Evolutionary conservation across 2,797 vertebrate genomes (phyloP).

Genomic region (Sphenodon punctatus): DNA sequence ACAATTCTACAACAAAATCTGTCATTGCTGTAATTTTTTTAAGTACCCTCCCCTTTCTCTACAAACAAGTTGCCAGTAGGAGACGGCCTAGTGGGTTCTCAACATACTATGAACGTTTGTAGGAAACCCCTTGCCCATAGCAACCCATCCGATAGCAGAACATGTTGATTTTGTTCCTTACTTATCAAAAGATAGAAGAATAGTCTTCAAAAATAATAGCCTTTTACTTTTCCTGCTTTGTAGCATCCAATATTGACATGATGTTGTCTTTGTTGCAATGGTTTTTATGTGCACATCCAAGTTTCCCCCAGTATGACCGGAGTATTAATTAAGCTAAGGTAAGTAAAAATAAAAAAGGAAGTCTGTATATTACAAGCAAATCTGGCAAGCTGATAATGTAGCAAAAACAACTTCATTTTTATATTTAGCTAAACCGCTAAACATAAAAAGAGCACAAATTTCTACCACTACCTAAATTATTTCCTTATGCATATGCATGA

Average conservation of each 20-base stretch:
- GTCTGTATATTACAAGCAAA: neutral
- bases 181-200: too few species aligned
- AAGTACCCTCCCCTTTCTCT: neutral
- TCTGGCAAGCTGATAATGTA: neutral
- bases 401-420: fast-evolving
- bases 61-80: neutral
- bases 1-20: neutral
- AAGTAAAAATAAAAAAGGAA: neutral
- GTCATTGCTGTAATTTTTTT: neutral
- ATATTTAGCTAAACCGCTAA: neutral
- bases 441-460: neutral
- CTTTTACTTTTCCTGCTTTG: neutral
- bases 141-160: neutral
- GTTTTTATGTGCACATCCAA: neutral
- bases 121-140: neutral
- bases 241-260: neutral
- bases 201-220: too few species aligned
- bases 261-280: neutral
- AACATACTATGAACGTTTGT: too few species aligned
- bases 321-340: neutral
- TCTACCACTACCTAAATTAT: neutral
- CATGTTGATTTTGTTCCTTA: too few species aligned
- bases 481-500: fast-evolving
- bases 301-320: neutral
- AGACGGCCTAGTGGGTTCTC: too few species aligned